Percentiles rank a stretch among this genome's conserved stretches.
Evolutionary conservation across 2,888 invertebrate species (phyloP).

Genomic region (Molanna angustata): DNA sequence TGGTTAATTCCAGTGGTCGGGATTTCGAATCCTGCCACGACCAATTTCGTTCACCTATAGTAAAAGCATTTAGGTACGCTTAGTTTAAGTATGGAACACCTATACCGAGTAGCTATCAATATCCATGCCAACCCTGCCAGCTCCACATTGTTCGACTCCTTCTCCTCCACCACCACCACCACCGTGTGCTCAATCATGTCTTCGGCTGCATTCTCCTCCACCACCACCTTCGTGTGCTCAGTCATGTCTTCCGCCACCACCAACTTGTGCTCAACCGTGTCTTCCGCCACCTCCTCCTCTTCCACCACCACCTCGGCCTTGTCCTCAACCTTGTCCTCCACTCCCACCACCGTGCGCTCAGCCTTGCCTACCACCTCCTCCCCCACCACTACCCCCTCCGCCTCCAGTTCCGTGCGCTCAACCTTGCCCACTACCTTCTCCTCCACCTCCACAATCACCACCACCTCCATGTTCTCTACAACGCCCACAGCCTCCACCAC

Average conservation of each 20-base stretch:
- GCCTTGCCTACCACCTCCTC: neutral
- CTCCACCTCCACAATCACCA: neutral
- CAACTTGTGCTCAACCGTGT: conserved; percentile 38
- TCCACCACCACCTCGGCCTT: conserved; percentile 38
- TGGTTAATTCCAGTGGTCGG: too few species aligned
- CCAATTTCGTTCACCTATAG: too few species aligned
- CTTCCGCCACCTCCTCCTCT: conserved; percentile 38
- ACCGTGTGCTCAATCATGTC: neutral
- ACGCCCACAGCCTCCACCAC: too few species aligned
- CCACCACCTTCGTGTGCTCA: neutral
- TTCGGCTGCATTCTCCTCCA: neutral
- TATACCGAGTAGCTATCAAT: too few species aligned
- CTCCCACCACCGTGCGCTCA: neutral
- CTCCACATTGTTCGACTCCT: too few species aligned
- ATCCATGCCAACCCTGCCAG: too few species aligned
- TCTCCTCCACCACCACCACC: conserved; percentile 1
- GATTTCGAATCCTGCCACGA: too few species aligned
- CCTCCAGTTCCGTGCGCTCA: neutral
- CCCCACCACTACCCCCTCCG: neutral
- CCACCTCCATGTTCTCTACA: too few species aligned
- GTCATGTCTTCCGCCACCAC: neutral
- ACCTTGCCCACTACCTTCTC: neutral
- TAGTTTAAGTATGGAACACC: too few species aligned
- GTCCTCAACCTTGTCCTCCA: conserved; percentile 38
- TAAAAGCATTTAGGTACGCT: too few species aligned